phyloP scores from a whole-genome alignment of 2,797 vertebrate genomes.

The Mus minutoides region DNA sequence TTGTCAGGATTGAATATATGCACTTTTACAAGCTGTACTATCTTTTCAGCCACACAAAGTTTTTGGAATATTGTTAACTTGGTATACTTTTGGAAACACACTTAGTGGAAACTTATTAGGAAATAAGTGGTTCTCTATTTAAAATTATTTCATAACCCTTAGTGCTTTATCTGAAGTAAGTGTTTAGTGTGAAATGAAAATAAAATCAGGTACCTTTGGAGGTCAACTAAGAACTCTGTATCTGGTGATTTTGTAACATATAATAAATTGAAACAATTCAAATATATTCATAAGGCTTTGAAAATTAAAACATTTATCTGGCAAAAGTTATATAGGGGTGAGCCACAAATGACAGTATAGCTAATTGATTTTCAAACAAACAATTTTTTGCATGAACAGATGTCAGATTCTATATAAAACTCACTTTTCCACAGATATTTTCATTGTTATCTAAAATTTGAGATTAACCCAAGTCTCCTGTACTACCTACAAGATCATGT shows the following conservation, averaged over 20 bases:
- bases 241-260: not conserved
- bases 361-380: conserved; percentile 4
- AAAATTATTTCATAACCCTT: not conserved
- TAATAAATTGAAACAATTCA: not conserved
- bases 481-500: not conserved
- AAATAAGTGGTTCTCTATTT: not conserved
- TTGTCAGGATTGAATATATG: not conserved
- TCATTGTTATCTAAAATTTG: conserved; percentile 27
- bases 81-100: not conserved
- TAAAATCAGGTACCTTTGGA: not conserved
- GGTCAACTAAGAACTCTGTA: not conserved
- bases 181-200: conserved; percentile 4
- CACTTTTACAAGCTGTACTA: not conserved
- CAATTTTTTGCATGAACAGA: not conserved
- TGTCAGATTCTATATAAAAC: not conserved
- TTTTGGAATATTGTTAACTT: not conserved
- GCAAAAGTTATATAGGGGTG: not conserved
- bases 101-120: not conserved
- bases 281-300: not conserved
- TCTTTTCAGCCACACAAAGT: not conserved
- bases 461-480: not conserved
- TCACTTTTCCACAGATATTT: not conserved
- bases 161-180: conserved; percentile 10
- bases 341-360: not conserved
- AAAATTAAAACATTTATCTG: not conserved